phyloP scores from a whole-genome alignment of 2,888 invertebrate genomes.

The Meliscaeva auricollis region DNA sequence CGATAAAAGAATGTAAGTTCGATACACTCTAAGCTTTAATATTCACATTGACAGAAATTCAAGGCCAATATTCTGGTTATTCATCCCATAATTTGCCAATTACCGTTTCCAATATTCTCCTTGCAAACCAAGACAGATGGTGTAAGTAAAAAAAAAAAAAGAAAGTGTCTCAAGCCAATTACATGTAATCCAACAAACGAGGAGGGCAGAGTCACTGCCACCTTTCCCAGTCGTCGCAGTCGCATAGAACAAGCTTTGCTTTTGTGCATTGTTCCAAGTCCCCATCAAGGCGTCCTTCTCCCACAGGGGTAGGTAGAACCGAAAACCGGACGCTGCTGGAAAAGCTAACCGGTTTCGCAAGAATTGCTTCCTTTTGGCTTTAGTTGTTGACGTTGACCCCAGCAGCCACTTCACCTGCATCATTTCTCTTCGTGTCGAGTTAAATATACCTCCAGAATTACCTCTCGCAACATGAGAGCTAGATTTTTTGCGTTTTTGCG shows the following conservation, averaged over 20 bases:
- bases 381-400: conserved; percentile 13
- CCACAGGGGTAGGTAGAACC: conserved; percentile 16
- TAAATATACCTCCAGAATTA: conserved; percentile 13
- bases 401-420: conserved; percentile 56
- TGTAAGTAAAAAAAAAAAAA: conserved; percentile 8
- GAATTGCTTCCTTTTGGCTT: conserved; percentile 53
- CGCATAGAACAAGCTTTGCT: background rate
- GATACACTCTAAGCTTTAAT: conserved; percentile 6
- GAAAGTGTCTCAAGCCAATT: conserved; percentile 51
- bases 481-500: conserved; percentile 53
- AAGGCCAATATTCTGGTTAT: conserved; percentile 22
- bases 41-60: background rate
- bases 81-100: background rate
- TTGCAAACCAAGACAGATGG: background rate
- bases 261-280: background rate
- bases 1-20: conserved; percentile 30
- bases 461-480: conserved; percentile 6
- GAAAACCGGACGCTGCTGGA: conserved; percentile 21
- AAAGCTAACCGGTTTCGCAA: conserved; percentile 67
- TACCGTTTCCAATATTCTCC: conserved; percentile 6
- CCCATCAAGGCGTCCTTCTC: background rate
- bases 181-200: conserved; percentile 18
- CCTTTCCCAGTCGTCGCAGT: background rate
- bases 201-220: conserved; percentile 1
- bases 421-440: background rate